A percentile compares a stretch with the other conserved stretches of the same genome.
Conservation (phyloP, 1,140 invertebrate species). For the Procambarus clarkii region DNA sequence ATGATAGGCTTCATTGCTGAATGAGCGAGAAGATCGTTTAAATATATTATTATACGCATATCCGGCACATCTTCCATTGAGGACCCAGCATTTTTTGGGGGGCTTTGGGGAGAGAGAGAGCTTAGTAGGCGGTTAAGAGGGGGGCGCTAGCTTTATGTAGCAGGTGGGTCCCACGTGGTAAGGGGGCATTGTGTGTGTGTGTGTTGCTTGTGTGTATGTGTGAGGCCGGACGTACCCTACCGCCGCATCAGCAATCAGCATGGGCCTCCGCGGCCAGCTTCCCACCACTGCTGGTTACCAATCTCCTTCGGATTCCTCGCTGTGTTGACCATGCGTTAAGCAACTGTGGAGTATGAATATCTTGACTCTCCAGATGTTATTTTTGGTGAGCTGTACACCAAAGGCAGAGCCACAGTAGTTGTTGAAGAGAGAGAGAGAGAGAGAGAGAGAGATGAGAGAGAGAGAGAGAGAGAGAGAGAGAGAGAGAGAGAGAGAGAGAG, state of each 20-base stretch:
- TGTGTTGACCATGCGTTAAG: conserved; percentile 19
- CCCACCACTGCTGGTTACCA: neutral
- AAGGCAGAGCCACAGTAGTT: too few species aligned
- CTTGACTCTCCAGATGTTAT: neutral
- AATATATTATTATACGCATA: too few species aligned
- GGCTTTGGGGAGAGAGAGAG: neutral
- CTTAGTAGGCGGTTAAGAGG: neutral
- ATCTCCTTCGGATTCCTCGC: neutral
- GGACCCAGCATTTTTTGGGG: too few species aligned
- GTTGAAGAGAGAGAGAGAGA: too few species aligned
- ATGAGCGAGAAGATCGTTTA: too few species aligned
- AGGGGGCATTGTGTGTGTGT: too few species aligned
- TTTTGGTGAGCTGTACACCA: conserved; percentile 14
- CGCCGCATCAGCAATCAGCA: conserved; percentile 23
- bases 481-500: too few species aligned
- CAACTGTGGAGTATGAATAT: neutral
- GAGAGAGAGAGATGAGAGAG: too few species aligned
- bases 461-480: too few species aligned
- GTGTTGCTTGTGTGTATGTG: neutral
- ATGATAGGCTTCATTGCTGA: too few species aligned
- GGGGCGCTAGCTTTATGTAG: too few species aligned
- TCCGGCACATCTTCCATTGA: too few species aligned
- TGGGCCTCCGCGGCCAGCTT: neutral
- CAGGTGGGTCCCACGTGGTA: neutral
- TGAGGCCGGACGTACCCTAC: neutral